A percentile compares a stretch with the other conserved stretches of the same genome.
Evolutionary conservation across 92 coral and sea anemone species (phyloP).

Genomic region (Epizoanthus rinbou): DNA sequence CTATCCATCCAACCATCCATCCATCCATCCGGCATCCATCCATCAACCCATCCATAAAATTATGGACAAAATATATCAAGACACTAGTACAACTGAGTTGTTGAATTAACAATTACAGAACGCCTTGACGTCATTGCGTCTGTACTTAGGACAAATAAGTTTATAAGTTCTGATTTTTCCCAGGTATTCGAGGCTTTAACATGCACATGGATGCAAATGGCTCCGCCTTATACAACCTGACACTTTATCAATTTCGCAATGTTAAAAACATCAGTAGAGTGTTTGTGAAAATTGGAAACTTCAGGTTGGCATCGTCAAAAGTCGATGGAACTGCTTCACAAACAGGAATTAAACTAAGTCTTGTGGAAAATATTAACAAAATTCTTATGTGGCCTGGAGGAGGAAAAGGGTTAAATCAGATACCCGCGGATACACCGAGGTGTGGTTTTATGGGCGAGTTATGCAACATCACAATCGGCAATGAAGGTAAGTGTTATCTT

Average conservation of each 20-base stretch:
- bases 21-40: too few species aligned
- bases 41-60: too few species aligned
- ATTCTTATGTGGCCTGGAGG: conserved; percentile 25
- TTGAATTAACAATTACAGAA: too few species aligned
- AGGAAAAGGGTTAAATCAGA: conserved; percentile 15
- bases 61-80: too few species aligned
- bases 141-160: too few species aligned
- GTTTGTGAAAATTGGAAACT: conserved; percentile 33
- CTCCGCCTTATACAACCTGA: conserved; percentile 27
- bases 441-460: conserved; percentile 88
- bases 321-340: not conserved
- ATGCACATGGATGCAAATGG: conserved; percentile 35
- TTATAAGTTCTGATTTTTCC: not conserved
- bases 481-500: conserved; percentile 6
- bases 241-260: conserved; percentile 31
- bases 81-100: too few species aligned
- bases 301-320: not conserved
- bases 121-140: too few species aligned
- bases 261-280: not conserved
- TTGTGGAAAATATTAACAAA: not conserved
- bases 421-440: conserved; percentile 71
- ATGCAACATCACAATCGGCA: not conserved
- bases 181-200: conserved; percentile 42
- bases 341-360: not conserved
- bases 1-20: too few species aligned